Evolutionary conservation across 2,888 invertebrate genomes (phyloP).

Genomic region (Synanthedon formicaeformis): DNA sequence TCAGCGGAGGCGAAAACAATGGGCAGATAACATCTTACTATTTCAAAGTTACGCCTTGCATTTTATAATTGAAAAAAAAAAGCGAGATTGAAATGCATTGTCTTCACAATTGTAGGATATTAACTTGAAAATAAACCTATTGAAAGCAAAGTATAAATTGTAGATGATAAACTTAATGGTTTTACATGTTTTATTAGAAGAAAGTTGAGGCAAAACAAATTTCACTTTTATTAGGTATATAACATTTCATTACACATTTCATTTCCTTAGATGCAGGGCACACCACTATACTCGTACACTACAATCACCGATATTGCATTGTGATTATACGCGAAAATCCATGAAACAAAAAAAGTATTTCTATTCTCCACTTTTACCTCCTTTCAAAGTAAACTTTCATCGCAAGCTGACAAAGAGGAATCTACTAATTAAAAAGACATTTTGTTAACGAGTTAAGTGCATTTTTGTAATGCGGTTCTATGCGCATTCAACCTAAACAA

Average conservation of each 20-base stretch:
- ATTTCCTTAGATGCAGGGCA: no score
- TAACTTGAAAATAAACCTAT: not conserved
- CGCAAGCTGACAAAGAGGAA: not conserved
- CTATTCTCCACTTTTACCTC: no score
- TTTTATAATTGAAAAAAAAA: constrained; percentile 23
- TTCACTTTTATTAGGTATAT: no score
- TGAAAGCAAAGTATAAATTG: not conserved
- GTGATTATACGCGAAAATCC: no score
- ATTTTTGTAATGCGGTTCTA: constrained; percentile 1
- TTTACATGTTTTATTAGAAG: no score
- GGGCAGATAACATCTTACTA: constrained; percentile 21
- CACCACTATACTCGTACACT: no score
- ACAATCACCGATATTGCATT: no score
- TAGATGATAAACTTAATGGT: no score
- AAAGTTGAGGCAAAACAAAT: no score
- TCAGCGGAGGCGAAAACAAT: constrained; percentile 8
- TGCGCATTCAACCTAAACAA: constrained; percentile 6
- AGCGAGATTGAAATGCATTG: constrained; percentile 22
- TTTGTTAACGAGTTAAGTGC: not conserved
- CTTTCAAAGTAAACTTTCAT: no score
- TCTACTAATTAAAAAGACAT: not conserved
- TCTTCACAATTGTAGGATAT: constrained; percentile 6
- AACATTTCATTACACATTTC: no score
- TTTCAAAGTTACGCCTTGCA: constrained; percentile 6
- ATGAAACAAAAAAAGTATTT: no score